Evolutionary conservation across 2,113 vertebrate species (phyloP).

Genomic region (Cyanistes caeruleus): DNA sequence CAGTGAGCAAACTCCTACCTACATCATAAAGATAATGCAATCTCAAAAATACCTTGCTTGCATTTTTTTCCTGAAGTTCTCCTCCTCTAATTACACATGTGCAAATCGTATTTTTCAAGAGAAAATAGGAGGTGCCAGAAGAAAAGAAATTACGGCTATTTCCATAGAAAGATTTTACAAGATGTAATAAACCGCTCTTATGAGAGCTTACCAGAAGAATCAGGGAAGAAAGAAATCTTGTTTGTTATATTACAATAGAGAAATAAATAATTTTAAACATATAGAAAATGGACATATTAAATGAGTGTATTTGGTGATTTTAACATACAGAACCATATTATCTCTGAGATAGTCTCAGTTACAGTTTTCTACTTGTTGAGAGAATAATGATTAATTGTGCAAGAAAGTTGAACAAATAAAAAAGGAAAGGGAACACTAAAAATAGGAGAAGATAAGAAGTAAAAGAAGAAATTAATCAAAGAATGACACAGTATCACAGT

Average conservation of each 20-base stretch:
- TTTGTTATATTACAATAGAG: not conserved
- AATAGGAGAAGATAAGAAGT: conserved; percentile 8
- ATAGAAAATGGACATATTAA: not conserved
- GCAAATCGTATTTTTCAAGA: not conserved
- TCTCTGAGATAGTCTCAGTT: not conserved
- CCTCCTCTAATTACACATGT: not conserved
- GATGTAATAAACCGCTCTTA: not conserved
- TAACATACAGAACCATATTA: not conserved
- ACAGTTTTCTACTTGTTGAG: not conserved
- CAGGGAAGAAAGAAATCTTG: not conserved
- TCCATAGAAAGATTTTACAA: not conserved
- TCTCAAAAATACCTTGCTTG: not conserved
- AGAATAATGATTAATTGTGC: not conserved
- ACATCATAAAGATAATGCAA: not conserved
- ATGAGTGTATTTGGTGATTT: not conserved
- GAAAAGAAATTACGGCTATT: not conserved
- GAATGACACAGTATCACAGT: not conserved
- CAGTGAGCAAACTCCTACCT: not conserved
- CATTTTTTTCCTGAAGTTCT: not conserved
- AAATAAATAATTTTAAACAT: not conserved
- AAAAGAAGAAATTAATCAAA: conserved; percentile 11
- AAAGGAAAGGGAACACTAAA: not conserved
- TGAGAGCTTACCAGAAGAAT: not conserved
- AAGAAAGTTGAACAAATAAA: not conserved
- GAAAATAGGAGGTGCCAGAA: not conserved